A percentile compares a stretch with the other conserved stretches of the same genome.
Evolutionary conservation across 2,113 vertebrate genomes (phyloP).

Genomic region (Zosterops hypoxanthus): DNA sequence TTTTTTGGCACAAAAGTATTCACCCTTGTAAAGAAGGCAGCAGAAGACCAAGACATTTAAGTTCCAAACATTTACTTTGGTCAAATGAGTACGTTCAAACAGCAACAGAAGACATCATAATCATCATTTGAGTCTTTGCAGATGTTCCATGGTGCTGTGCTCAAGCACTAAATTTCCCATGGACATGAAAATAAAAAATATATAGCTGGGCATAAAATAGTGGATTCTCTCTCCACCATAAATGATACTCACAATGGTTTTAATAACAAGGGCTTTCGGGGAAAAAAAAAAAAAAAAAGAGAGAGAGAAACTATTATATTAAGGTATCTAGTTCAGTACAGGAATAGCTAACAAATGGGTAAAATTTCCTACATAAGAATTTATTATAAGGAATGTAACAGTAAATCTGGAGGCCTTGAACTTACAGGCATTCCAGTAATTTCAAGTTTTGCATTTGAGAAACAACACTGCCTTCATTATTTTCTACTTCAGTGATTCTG

Average conservation of each 20-base stretch:
- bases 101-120: neutral
- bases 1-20: neutral
- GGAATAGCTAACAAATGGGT: neutral
- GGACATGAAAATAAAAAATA: neutral
- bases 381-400: neutral
- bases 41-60: neutral
- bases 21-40: neutral
- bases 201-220: neutral
- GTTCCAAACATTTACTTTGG: neutral
- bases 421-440: conserved; percentile 6
- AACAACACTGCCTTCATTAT: conserved; percentile 62
- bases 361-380: neutral
- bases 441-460: conserved; percentile 59
- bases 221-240: neutral
- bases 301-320: neutral
- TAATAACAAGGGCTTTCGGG: neutral
- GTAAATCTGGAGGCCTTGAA: conserved; percentile 15
- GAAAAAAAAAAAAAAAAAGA: accelerated
- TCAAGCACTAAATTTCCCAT: neutral
- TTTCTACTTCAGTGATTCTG: conserved; percentile 59
- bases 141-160: neutral
- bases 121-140: neutral
- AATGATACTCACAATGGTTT: neutral
- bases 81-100: neutral
- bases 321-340: neutral